These are phyloP conservation scores for Hanleya hanleyi DNA, from an alignment of 2,888 invertebrate species.

Conservation along the genomic window DNA sequence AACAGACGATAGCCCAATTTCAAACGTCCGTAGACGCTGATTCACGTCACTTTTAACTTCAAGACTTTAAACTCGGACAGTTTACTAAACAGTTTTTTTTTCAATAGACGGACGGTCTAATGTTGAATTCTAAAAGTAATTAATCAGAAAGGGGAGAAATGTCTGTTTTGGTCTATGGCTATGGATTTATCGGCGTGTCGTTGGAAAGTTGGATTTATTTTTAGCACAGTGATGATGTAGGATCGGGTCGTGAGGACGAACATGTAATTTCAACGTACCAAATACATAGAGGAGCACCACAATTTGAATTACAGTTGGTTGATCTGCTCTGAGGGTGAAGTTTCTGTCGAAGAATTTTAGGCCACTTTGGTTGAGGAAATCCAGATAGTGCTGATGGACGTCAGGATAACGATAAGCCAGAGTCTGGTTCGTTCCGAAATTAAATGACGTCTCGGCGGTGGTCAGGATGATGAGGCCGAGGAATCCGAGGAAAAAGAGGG, in stretches of 20 bases:
- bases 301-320: constrained; percentile 51
- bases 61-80: too few relatives aligned
- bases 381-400: constrained; percentile 29
- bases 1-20: too few relatives aligned
- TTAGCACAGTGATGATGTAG: too few relatives aligned
- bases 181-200: too few relatives aligned
- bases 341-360: constrained; percentile 43
- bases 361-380: constrained; percentile 18
- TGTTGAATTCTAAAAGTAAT: too few relatives aligned
- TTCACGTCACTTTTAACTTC: too few relatives aligned
- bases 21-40: too few relatives aligned
- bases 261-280: constrained; percentile 47
- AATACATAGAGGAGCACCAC: constrained; percentile 58
- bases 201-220: too few relatives aligned
- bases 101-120: neutral
- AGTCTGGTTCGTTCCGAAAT: constrained; percentile 16
- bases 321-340: constrained; percentile 51
- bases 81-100: too few relatives aligned
- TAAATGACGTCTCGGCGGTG: constrained; percentile 46
- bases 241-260: too few relatives aligned
- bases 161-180: too few relatives aligned
- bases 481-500: constrained; percentile 64
- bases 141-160: too few relatives aligned
- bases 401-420: constrained; percentile 33
- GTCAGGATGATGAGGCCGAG: constrained; percentile 62